phyloP scores from a whole-genome alignment of 2,797 vertebrate genomes.

The Hapalemur alaotrensis region DNA sequence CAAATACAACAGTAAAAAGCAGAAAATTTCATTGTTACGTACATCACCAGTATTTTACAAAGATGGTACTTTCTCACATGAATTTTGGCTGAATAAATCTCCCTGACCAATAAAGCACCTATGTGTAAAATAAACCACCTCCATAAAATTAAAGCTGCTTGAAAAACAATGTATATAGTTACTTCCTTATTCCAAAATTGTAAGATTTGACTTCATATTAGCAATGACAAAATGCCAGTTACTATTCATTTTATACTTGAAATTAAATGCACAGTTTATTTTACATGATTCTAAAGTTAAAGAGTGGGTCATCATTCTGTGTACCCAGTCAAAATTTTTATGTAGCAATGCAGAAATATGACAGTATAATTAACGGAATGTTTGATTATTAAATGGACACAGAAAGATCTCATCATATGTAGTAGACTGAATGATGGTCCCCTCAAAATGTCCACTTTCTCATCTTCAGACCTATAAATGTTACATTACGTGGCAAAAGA shows the following conservation, averaged over 20 bases:
- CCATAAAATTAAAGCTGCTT: background rate
- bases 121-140: background rate
- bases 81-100: background rate
- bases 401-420: background rate
- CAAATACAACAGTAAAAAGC: background rate
- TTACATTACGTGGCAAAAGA: too few species aligned
- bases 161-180: background rate
- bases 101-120: background rate
- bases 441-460: background rate
- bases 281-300: background rate
- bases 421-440: background rate
- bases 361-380: background rate
- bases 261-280: background rate
- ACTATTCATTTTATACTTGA: background rate
- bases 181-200: background rate
- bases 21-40: background rate
- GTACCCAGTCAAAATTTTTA: background rate
- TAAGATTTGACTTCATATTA: background rate
- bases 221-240: background rate
- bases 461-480: background rate
- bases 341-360: background rate
- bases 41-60: background rate
- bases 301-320: background rate
- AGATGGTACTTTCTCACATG: background rate
- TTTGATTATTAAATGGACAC: background rate